Percentiles rank a stretch among this genome's conserved stretches.
phyloP scores from a whole-genome alignment of 1,140 invertebrate genomes.

The Onthophagus taurus region DNA sequence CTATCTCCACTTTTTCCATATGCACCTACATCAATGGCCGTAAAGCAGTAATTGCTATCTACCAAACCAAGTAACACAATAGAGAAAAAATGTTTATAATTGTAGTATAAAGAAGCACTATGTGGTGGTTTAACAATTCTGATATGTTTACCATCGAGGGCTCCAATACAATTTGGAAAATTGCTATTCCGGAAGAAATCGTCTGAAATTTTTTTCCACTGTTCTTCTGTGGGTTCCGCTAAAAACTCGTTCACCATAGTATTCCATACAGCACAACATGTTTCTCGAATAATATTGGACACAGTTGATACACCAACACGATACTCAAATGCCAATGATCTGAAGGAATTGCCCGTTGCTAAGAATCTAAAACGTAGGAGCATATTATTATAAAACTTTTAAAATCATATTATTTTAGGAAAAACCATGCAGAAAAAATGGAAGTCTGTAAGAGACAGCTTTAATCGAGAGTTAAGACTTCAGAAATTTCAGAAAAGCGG shows the following conservation, averaged over 20 bases:
- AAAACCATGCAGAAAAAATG: too few species aligned
- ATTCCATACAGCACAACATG: conserved; percentile 7
- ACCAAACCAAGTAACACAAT: conserved; percentile 31
- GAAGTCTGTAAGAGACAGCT: too few species aligned
- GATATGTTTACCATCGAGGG: conserved; percentile 25
- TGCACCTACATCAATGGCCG: conserved; percentile 20
- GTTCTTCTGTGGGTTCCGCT: conserved; percentile 1
- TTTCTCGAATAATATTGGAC: neutral
- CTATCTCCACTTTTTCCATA: conserved; percentile 15
- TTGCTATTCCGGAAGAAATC: conserved; percentile 26
- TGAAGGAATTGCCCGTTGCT: conserved; percentile 7
- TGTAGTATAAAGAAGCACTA: conserved; percentile 17
- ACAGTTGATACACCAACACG: conserved; percentile 4
- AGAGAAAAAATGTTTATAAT: conserved; percentile 32
- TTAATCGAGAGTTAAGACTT: too few species aligned
- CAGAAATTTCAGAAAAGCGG: too few species aligned
- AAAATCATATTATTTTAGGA: too few species aligned
- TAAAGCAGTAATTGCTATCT: conserved; percentile 32
- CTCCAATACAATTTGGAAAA: conserved; percentile 33
- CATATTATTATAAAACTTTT: too few species aligned
- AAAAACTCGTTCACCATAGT: conserved; percentile 4
- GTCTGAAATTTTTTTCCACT: conserved; percentile 22
- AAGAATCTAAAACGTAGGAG: conserved; percentile 13
- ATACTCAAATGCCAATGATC: conserved; percentile 5
- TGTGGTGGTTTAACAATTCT: conserved; percentile 16